A percentile compares a stretch with the other conserved stretches of the same genome.
Evolutionary conservation across 64 coral and sea anemone species (phyloP).

Genomic region (Acropora tenuis): DNA sequence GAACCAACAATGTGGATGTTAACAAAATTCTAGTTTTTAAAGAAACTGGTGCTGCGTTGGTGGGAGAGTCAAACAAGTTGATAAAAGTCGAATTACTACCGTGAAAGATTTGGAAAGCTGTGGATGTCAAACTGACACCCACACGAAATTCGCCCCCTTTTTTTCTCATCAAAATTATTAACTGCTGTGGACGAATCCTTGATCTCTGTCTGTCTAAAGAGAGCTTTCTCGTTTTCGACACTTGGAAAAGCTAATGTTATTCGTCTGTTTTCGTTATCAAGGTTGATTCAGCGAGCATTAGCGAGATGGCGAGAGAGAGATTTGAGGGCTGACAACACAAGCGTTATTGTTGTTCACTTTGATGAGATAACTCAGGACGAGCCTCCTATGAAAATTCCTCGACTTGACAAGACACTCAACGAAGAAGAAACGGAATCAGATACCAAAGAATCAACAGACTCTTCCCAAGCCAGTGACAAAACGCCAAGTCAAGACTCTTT

Average conservation of each 20-base stretch:
- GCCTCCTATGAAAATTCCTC: neutral
- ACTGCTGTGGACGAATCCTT: too few species aligned
- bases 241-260: neutral
- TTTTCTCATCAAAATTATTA: too few species aligned
- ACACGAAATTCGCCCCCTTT: too few species aligned
- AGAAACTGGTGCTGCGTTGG: too few species aligned
- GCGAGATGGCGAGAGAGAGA: constrained; percentile 83
- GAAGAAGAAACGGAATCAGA: constrained; percentile 69
- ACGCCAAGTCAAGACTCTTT: constrained; percentile 45
- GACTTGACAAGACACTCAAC: constrained; percentile 39
- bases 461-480: constrained; percentile 61
- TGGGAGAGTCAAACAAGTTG: too few species aligned
- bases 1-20: too few species aligned
- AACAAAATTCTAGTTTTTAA: too few species aligned
- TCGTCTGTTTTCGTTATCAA: constrained; percentile 3
- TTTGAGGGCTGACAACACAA: constrained; percentile 90
- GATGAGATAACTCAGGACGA: constrained; percentile 65
- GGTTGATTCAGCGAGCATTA: constrained; percentile 78
- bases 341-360: constrained; percentile 86
- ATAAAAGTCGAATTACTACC: too few species aligned
- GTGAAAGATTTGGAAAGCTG: too few species aligned
- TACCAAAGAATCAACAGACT: constrained; percentile 55
- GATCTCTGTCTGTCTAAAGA: too few species aligned
- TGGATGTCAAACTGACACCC: too few species aligned
- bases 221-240: too few species aligned